Base-by-base conservation (phyloP, 2,888 invertebrate species). In the Lobophora halterata region DNA sequence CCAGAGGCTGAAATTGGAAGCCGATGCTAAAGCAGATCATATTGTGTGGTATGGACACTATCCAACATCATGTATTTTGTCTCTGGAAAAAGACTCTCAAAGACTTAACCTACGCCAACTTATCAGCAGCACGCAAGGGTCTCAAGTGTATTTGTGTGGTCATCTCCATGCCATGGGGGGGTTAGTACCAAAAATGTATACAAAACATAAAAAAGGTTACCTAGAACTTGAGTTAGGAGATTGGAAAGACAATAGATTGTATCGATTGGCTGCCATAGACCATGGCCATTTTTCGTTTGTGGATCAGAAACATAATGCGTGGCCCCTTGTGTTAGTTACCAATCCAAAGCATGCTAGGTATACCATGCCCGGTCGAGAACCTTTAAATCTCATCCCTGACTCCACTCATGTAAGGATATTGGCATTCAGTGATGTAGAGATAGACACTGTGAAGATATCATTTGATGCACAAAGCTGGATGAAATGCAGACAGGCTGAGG, bases 181-280 rank as follows among this genome's bases (percentile, higher is more conserved):
- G 3, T 60, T 93, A 3, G 91, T 95, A 1, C 92, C 93, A 3
- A 88, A 91, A 50, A 97, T 97, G 97, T 96, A 97, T 66, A 93
- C 96, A 1, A 85, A 93, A 53, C 97, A 97, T 63, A 91, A 91
- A 55, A 90, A 90, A 44, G 97, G 97, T 2, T 94, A 91, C 65
- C 81, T 97, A 41, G 97, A 97, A 79, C 85, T 97, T 38, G 97
- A 97, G 79, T 80, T 97, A 33, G 95, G 93, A 4, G 97, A 97
- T 81, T 97, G 97, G 97, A 97, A 95, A 78, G 94, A 95, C 61
- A 94, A 94, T 65, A 89, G 97, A 83, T 90, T 93, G 94, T 96
- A 90, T 79, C 90, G 97, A 19, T 71, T 97, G 29, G 90, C 92
- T 47, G 96, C 94, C n/a, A 90, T 97, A 52, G 97, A 97, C 78